Evolutionary conservation across 1,140 invertebrate species (phyloP).

Genomic region (Temnothorax curvispinosus): DNA sequence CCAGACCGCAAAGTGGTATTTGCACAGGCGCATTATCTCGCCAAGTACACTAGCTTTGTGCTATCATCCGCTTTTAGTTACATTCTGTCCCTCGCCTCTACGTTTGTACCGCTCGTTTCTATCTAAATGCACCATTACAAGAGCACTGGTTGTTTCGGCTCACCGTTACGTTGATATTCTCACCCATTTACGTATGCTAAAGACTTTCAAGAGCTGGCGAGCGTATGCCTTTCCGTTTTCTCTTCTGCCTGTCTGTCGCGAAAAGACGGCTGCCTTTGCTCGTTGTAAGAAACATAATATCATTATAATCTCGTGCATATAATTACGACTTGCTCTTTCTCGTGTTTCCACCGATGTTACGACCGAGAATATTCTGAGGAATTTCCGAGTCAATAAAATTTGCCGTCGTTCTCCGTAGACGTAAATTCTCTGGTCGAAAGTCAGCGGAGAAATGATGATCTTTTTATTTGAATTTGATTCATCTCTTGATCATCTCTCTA

Average conservation of each 20-base stretch:
- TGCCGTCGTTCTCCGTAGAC: neutral
- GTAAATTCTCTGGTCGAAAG: neutral
- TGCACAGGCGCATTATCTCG: constrained; percentile 10
- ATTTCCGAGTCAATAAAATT: neutral
- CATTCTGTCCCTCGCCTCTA: neutral
- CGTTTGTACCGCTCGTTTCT: constrained; percentile 13
- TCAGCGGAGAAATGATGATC: neutral
- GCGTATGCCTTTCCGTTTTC: neutral
- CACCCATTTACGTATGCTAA: neutral
- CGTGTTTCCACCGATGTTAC: neutral
- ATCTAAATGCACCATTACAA: constrained; percentile 61
- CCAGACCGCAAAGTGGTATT: constrained; percentile 20
- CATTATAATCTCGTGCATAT: constrained; percentile 8
- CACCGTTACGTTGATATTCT: constrained; percentile 1
- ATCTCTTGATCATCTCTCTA: neutral
- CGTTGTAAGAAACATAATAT: constrained; percentile 27
- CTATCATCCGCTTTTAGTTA: constrained; percentile 18
- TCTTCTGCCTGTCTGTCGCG: neutral
- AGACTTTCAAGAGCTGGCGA: constrained; percentile 1
- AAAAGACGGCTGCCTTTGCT: constrained; percentile 1
- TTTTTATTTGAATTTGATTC: constrained; percentile 1
- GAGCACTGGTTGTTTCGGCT: constrained; percentile 50
- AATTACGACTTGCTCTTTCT: neutral
- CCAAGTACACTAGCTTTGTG: constrained; percentile 37
- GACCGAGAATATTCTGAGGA: neutral